Evolutionary conservation across 2,888 invertebrate genomes (phyloP).

Genomic region (Torymus texanus): DNA sequence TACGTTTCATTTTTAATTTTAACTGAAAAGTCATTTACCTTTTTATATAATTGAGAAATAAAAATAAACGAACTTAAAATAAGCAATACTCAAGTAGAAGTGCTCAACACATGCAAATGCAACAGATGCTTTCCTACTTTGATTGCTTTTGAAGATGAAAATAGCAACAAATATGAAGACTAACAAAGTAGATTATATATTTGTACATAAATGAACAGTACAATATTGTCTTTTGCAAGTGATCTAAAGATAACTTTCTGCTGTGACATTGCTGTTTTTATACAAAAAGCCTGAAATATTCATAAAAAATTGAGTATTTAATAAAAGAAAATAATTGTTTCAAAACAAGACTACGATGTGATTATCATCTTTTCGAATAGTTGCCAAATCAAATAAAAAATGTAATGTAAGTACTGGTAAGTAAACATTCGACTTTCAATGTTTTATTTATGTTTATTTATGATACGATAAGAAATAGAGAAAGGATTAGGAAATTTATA

Average conservation of each 20-base stretch:
- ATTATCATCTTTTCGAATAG: slow-evolving; percentile 34
- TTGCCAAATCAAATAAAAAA: slow-evolving; percentile 50
- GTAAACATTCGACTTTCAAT: background rate
- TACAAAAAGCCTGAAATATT: slow-evolving; percentile 35
- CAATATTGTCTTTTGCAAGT: slow-evolving; percentile 49
- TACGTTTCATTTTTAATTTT: slow-evolving; percentile 45
- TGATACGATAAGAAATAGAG: background rate
- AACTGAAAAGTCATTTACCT: slow-evolving; percentile 13
- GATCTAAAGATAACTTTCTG: slow-evolving; percentile 54
- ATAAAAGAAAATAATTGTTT: slow-evolving; percentile 27
- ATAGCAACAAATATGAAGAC: slow-evolving; percentile 41
- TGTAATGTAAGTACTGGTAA: slow-evolving; percentile 28
- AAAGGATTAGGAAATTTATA: background rate
- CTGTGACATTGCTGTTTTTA: slow-evolving; percentile 52
- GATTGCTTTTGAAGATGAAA: slow-evolving; percentile 8
- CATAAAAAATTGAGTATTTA: slow-evolving; percentile 35
- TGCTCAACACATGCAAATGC: slow-evolving; percentile 14
- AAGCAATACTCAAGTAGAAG: slow-evolving; percentile 39
- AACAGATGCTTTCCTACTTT: slow-evolving; percentile 31
- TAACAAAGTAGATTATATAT: slow-evolving; percentile 65
- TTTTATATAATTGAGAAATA: slow-evolving; percentile 30
- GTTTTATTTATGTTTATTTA: slow-evolving; percentile 21
- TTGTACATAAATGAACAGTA: slow-evolving; percentile 66
- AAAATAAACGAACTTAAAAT: slow-evolving; percentile 36
- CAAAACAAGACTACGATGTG: slow-evolving; percentile 22